Evolutionary conservation across 1,140 invertebrate species (phyloP).

Genomic region (Plodia interpunctella): DNA sequence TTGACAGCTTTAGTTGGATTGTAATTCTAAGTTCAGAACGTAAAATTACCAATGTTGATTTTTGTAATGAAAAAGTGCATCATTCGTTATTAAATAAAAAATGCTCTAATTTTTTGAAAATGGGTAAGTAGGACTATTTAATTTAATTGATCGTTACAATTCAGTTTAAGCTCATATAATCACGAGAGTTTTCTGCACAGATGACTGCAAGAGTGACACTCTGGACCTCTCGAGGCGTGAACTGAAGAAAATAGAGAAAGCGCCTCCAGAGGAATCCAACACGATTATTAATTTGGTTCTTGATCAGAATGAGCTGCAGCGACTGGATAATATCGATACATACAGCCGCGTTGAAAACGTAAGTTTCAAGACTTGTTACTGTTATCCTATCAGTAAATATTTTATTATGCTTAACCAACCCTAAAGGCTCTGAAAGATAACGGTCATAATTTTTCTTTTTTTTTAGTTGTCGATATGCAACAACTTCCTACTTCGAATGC

Average conservation of each 20-base stretch:
- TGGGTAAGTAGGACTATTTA: slow-evolving; percentile 43
- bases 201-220: slow-evolving; percentile 61
- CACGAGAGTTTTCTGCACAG: slow-evolving; percentile 33
- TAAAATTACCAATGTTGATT: slow-evolving; percentile 61
- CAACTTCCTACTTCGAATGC: slow-evolving; percentile 92
- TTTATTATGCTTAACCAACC: too few species aligned
- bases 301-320: slow-evolving; percentile 91
- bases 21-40: slow-evolving; percentile 31
- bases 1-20: neutral
- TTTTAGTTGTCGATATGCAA: slow-evolving; percentile 89
- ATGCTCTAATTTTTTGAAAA: slow-evolving; percentile 47
- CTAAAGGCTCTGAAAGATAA: too few species aligned
- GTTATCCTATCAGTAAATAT: too few species aligned
- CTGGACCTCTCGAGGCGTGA: slow-evolving; percentile 83
- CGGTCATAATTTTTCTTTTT: slow-evolving; percentile 23
- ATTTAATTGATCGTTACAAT: neutral
- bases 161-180: neutral
- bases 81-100: slow-evolving; percentile 43
- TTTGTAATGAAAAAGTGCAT: slow-evolving; percentile 37
- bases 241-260: slow-evolving; percentile 86
- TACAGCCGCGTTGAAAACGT: slow-evolving; percentile 90
- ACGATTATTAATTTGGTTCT: slow-evolving; percentile 86
- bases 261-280: slow-evolving; percentile 79
- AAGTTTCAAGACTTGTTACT: slow-evolving; percentile 27
- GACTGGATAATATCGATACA: slow-evolving; percentile 91